These are phyloP conservation scores for Leptinotarsa rubiginosa DNA, from an alignment of 2,888 invertebrate genomes.

Conservation along the genomic window DNA sequence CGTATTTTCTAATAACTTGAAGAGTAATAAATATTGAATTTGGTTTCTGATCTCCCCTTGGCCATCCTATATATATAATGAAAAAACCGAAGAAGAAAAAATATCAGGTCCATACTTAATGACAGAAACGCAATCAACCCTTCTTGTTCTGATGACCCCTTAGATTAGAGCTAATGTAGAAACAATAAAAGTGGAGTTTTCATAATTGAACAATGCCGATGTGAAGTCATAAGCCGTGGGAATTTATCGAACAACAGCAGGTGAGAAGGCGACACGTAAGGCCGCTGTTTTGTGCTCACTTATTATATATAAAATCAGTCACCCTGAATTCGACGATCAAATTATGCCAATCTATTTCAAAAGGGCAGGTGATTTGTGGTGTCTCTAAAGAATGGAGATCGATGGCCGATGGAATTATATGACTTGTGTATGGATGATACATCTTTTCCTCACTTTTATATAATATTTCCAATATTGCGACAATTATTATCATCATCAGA, in stretches of 20 bases:
- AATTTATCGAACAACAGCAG: slow-evolving; percentile 63
- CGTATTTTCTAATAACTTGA: too few relatives aligned
- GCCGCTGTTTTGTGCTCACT: slow-evolving; percentile 53
- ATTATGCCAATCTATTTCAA: slow-evolving; percentile 43
- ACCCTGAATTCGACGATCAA: slow-evolving; percentile 50
- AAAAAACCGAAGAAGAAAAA: too few relatives aligned
- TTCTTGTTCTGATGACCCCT: slow-evolving; percentile 21
- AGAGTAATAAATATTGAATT: too few relatives aligned
- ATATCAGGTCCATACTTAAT: not conserved
- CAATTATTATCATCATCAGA: too few relatives aligned
- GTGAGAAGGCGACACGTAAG: slow-evolving; percentile 61
- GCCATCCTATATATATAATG: too few relatives aligned
- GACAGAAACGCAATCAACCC: slow-evolving; percentile 1
- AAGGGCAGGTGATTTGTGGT: slow-evolving; percentile 27
- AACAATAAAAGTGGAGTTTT: slow-evolving; percentile 43
- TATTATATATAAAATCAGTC: slow-evolving; percentile 57
- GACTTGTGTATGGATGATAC: too few relatives aligned
- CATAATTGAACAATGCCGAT: slow-evolving; percentile 45
- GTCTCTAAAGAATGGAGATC: not conserved
- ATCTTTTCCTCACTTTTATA: too few relatives aligned
- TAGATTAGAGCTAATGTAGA: slow-evolving; percentile 36
- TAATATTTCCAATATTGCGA: too few relatives aligned
- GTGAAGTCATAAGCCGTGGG: slow-evolving; percentile 63
- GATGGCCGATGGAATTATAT: too few relatives aligned
- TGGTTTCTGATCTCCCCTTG: too few relatives aligned